A percentile compares a stretch with the other conserved stretches of the same genome.
Conservation (phyloP, 1,140 invertebrate species). For the Sycophila sp. region DNA sequence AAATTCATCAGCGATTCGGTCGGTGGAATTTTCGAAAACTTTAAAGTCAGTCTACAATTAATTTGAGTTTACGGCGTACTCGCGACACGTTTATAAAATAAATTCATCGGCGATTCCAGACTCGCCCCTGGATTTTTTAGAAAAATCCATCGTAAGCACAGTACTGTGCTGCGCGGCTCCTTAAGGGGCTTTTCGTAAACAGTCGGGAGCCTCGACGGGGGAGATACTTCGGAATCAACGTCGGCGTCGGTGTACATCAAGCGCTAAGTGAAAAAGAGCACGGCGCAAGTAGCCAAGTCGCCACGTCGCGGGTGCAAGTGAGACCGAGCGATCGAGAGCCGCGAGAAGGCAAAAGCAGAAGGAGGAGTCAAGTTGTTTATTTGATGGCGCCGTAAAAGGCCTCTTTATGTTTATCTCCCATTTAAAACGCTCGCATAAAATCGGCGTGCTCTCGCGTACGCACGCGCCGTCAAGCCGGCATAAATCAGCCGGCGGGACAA, state of each 20-base stretch:
- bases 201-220: neutral
- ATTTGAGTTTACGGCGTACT: too few species aligned
- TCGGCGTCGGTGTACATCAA: constrained; percentile 9
- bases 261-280: constrained; percentile 34
- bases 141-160: neutral
- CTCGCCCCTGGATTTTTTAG: too few species aligned
- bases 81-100: neutral
- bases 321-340: constrained; percentile 37
- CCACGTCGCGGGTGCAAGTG: too few species aligned
- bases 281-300: neutral
- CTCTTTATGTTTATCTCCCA: constrained; percentile 68
- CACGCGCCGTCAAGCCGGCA: constrained; percentile 58
- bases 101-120: too few species aligned
- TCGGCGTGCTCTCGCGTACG: constrained; percentile 5
- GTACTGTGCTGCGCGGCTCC: neutral
- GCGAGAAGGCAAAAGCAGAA: constrained; percentile 56
- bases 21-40: too few species aligned
- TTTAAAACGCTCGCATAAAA: constrained; percentile 67
- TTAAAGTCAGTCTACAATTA: too few species aligned
- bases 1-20: too few species aligned
- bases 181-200: constrained; percentile 18
- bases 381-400: constrained; percentile 68
- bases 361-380: constrained; percentile 69
- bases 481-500: constrained; percentile 63
- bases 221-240: constrained; percentile 6